Percentiles rank a stretch among this genome's conserved stretches.
Conservation (phyloP, 1,140 invertebrate species). For the Drosophila biarmipes region DNA sequence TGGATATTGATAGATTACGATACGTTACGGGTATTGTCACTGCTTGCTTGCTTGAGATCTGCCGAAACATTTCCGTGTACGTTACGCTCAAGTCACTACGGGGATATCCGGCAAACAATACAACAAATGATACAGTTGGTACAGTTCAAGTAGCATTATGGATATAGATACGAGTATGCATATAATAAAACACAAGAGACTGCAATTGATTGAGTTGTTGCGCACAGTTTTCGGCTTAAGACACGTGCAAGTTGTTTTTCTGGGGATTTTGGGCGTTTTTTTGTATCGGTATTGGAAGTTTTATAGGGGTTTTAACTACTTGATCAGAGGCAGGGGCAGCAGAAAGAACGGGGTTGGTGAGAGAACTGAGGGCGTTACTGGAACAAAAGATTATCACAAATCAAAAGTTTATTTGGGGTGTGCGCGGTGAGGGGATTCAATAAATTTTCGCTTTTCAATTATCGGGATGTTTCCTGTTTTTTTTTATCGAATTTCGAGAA, state of each 20-base stretch:
- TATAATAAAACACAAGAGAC: conserved; percentile 55
- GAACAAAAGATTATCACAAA: conserved; percentile 29
- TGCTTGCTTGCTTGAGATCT: conserved; percentile 45
- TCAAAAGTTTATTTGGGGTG: conserved; percentile 26
- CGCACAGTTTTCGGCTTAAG: conserved; percentile 55
- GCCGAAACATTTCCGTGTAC: conserved; percentile 60
- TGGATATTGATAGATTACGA: conserved; percentile 40
- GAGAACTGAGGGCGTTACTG: conserved; percentile 23
- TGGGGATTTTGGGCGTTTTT: conserved; percentile 1
- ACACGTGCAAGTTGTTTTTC: conserved; percentile 68
- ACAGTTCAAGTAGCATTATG: conserved; percentile 56
- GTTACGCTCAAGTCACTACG: conserved; percentile 50
- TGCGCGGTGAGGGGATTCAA: conserved; percentile 35
- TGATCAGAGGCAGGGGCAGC: conserved; percentile 9
- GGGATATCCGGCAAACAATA: conserved; percentile 53
- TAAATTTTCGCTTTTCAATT: conserved; percentile 26
- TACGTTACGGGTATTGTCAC: conserved; percentile 38
- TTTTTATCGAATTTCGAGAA: conserved; percentile 13
- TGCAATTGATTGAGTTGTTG: conserved; percentile 58
- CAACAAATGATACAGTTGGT: conserved; percentile 59
- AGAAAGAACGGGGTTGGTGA: conserved; percentile 12
- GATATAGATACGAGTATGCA: conserved; percentile 51
- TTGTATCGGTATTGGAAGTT: conserved; percentile 23
- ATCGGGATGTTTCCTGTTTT: conserved; percentile 13
- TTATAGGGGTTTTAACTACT: conserved; percentile 26